Base-by-base conservation (phyloP, 2,113 vertebrate genomes). In the Zeus faber region DNA sequence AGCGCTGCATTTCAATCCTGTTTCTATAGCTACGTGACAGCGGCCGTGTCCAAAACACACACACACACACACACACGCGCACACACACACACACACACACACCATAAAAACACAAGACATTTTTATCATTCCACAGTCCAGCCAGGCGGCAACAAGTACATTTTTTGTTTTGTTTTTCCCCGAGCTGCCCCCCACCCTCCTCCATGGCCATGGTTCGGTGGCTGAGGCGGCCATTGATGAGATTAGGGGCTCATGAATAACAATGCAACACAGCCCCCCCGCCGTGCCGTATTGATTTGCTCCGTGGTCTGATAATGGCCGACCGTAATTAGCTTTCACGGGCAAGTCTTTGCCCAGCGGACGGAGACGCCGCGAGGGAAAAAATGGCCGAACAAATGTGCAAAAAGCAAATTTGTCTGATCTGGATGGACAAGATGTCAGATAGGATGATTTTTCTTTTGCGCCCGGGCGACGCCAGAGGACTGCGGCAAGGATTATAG, bases 171-270 rank as follows among this genome's bases (percentile, higher is more conserved):
- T 49, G 2, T 23, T 11, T 5, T 14, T 14, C 21, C 21, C 37
- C 52, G 55, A 39, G 8, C 48, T 67, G 59, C 64, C 54, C 26
- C n/a, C 49, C 59, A 44, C 46, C 45, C 39, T n/a, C 55, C 57
- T 23, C 18, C 59, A 52, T 58, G 14, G 40, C 61, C 58, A 73
- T 25, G 52, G 70, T 65, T 72, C 65, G 52, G 53, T 61, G 72
- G 75, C 48, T 51, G 70, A 69, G 58, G 51, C 62, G 62, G 66
- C 72, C 79, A 82, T 70, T 75, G 76, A 78, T 76, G 77, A 77
- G 79, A 82, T 86, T 82, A 77, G 66, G n/a, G 60, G 54, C 69
- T 77, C 76, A 84, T 80, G 77, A 84, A 85, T 83, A 76, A 70
- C 60, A 82, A 84, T 80, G 77, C 43, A n/a, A 56, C 21, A n/a